Evolutionary conservation across 2,113 vertebrate species (phyloP).

Genomic region (Trichechus manatus): DNA sequence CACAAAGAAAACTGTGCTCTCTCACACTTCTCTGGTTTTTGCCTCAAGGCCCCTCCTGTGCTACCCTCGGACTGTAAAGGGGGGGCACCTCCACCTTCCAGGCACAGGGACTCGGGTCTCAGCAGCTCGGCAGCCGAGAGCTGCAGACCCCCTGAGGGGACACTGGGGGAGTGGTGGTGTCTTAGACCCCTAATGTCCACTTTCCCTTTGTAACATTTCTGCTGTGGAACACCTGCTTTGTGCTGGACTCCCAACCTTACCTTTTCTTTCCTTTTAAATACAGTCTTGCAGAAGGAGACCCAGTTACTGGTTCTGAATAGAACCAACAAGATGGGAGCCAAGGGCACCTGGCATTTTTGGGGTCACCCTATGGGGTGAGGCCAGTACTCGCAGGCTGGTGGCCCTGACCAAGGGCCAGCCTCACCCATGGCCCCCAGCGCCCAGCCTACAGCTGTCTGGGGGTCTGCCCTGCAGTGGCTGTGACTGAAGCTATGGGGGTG

Average conservation of each 20-base stretch:
- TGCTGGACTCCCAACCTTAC: not conserved
- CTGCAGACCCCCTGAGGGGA: not conserved
- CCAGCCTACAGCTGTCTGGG: not conserved
- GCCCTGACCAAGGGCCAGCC: not conserved
- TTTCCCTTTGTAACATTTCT: not conserved
- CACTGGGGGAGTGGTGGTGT: not conserved
- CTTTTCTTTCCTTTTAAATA: not conserved
- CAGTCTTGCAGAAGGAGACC: not conserved
- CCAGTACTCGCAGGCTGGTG: not conserved
- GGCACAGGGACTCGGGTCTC: not conserved
- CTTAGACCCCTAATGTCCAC: not conserved
- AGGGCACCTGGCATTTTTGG: not conserved
- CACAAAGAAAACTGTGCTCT: no score
- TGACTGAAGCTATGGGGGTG: not conserved
- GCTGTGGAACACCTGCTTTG: not conserved
- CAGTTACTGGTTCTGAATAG: not conserved
- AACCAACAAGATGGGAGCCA: not conserved
- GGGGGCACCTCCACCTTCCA: not conserved
- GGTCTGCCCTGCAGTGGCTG: not conserved
- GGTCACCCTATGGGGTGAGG: not conserved
- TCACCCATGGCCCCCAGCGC: no score
- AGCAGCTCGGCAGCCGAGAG: not conserved
- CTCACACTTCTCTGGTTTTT: fast-evolving
- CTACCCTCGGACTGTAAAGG: not conserved
- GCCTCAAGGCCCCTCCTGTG: not conserved